A percentile compares a stretch with the other conserved stretches of the same genome.
Conservation (phyloP, 2,888 invertebrate species). For the Netelia inedita region DNA sequence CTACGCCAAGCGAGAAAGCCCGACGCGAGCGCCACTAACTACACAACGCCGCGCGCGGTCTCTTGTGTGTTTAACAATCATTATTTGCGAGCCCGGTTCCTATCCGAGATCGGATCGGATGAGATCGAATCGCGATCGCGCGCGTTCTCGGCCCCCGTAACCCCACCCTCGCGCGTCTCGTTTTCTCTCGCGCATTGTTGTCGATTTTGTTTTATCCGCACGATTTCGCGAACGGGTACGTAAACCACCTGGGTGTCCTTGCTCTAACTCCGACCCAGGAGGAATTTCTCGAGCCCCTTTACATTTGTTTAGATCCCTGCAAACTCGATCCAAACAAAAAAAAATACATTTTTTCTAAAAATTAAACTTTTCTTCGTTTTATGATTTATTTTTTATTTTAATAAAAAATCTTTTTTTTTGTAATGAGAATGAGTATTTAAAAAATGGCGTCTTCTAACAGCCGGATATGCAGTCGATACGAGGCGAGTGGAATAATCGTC, state of each 20-base stretch:
- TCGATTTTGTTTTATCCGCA: slow-evolving; percentile 11
- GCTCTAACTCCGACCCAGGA: slow-evolving; percentile 10
- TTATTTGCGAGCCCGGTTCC: slow-evolving; percentile 80
- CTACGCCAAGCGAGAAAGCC: slow-evolving; percentile 65
- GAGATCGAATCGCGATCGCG: slow-evolving; percentile 71
- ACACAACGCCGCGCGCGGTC: slow-evolving; percentile 70
- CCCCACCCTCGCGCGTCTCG: slow-evolving; percentile 20
- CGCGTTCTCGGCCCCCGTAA: slow-evolving; percentile 15
- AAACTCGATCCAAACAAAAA: background rate
- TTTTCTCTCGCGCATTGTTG: slow-evolving; percentile 9
- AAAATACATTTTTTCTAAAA: background rate
- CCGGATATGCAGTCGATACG: slow-evolving; percentile 38
- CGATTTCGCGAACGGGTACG: slow-evolving; percentile 23
- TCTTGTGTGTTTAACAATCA: slow-evolving; percentile 81
- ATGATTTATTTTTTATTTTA: background rate
- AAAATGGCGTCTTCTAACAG: background rate
- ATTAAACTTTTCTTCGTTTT: background rate
- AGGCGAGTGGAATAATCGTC: background rate
- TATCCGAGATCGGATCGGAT: slow-evolving; percentile 76
- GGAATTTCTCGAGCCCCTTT: background rate
- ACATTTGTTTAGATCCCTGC: background rate
- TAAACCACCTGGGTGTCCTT: slow-evolving; percentile 48
- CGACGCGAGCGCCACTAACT: slow-evolving; percentile 61
- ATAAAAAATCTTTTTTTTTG: background rate
- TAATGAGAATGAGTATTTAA: background rate